Evolutionary conservation across 2,113 vertebrate species (phyloP).

Genomic region (Phalacrocorax aristotelis): DNA sequence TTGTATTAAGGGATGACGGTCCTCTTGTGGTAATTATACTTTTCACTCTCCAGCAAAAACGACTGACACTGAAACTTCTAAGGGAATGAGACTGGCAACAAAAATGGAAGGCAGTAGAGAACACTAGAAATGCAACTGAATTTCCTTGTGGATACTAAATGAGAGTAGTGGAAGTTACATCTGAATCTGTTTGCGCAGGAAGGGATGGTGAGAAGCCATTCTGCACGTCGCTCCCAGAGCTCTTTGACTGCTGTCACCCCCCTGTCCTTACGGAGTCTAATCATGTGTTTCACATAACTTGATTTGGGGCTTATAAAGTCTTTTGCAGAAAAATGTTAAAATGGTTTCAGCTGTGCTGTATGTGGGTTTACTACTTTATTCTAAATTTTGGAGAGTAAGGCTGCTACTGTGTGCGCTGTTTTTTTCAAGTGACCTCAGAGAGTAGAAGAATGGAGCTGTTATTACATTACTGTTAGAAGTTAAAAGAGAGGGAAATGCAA

Average conservation of each 20-base stretch:
- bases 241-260: not conserved
- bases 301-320: not conserved
- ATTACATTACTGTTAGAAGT: not conserved
- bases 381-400: not conserved
- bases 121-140: not conserved
- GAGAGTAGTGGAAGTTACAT: not conserved
- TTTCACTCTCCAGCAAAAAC: not conserved
- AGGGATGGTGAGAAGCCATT: not conserved
- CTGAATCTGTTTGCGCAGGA: not conserved
- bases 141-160: not conserved
- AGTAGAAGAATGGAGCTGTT: not conserved
- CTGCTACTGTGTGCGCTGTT: not conserved
- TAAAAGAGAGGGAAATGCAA: not conserved
- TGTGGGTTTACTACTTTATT: not conserved
- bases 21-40: not conserved
- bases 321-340: not conserved
- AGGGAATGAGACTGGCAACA: not conserved
- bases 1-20: not conserved
- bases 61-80: not conserved
- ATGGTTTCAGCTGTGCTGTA: not conserved
- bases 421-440: not conserved
- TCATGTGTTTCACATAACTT: not conserved
- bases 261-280: not conserved
- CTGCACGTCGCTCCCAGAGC: accelerated
- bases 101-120: not conserved